Conservation (phyloP, 1,140 invertebrate species). For the Megalonaias nervosa region DNA sequence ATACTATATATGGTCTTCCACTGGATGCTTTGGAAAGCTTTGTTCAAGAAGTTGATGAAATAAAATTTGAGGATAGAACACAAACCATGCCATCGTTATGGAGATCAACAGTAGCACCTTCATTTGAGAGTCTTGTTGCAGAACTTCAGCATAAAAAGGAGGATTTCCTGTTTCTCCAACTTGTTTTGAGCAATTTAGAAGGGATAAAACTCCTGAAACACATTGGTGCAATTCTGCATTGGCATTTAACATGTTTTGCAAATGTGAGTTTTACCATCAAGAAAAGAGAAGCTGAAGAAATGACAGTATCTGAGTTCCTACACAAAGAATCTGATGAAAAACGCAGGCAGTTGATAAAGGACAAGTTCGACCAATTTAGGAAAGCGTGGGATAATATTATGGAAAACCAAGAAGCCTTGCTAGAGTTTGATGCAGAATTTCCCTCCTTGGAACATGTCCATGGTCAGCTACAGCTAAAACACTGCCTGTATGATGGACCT, state of each 20-base stretch:
- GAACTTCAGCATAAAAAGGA: not conserved
- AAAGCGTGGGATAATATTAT: not conserved
- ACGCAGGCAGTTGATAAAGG: not conserved
- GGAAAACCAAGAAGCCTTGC: not conserved
- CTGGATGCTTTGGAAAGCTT: not conserved
- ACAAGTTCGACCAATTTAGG: conserved; percentile 16
- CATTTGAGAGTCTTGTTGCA: conserved; percentile 5
- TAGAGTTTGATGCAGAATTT: not conserved
- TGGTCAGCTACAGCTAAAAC: conserved; percentile 8
- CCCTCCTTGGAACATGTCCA: not conserved
- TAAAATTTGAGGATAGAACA: not conserved
- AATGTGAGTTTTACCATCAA: conserved; percentile 14
- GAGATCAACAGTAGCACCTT: conserved; percentile 4
- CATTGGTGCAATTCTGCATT: conserved; percentile 12
- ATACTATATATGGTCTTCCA: conserved; percentile 8
- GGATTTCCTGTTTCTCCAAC: not conserved
- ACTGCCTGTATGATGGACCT: not conserved
- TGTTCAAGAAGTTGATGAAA: conserved; percentile 6
- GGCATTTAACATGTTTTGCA: conserved; percentile 14
- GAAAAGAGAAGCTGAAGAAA: conserved; percentile 4
- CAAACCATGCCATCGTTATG: conserved; percentile 2
- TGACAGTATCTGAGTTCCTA: conserved; percentile 7
- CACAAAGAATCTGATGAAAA: not conserved
- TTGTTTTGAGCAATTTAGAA: conserved; percentile 2
- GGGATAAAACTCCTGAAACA: conserved; percentile 2